Evolutionary conservation across 2,113 vertebrate species (phyloP), one percentile per base, ranked within the genome.

Genomic region (Lepus americanus): DNA sequence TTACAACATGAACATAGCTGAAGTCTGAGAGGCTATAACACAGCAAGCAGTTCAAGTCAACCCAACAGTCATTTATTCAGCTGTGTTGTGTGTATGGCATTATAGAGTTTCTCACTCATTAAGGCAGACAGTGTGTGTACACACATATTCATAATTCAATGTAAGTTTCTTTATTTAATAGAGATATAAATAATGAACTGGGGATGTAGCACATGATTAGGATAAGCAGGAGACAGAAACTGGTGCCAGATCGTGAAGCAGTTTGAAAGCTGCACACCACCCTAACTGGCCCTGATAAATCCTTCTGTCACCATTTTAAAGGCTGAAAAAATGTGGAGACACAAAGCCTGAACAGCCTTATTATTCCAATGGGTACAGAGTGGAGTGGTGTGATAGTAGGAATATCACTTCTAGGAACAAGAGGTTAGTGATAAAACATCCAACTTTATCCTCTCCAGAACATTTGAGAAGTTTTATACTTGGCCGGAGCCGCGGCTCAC

Each of bases 171-270:
- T 59, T 89, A 73, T 84, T 89, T 79, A 44, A 85, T 69, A 94
- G 82, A 95, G 61, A 85, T 64, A 93, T 64, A 95, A 96, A 93
- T 90, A 93, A 90, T 61, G 17, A 66, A 59, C 49, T 64, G 0
- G 1, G 69, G 67, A 87, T 44, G 59, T 11, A 13, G 64, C 89
- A 92, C 53, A 74, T 9, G 7, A 39, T 31, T 63, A 80, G 25
- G 25, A 79, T 22, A 72, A 95, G 20, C 79, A 91, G 76, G 74
- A 92, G 74, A 67, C 39, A 1, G 3, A 94, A 95, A 63, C n/a
- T 9, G 10, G 51, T 29, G 22, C n/a, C 83, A 49, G 67, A 81
- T 1, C 55, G 67, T 92, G 39, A 49, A 73, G 29, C 4, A 51
- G n/a, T 73, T 78, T 85, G 33, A 89, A 93, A 39, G 36, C 89